These are phyloP conservation scores for Nesoenas mayeri DNA, from an alignment of 2,113 vertebrate genomes.

Conservation along the genomic window DNA sequence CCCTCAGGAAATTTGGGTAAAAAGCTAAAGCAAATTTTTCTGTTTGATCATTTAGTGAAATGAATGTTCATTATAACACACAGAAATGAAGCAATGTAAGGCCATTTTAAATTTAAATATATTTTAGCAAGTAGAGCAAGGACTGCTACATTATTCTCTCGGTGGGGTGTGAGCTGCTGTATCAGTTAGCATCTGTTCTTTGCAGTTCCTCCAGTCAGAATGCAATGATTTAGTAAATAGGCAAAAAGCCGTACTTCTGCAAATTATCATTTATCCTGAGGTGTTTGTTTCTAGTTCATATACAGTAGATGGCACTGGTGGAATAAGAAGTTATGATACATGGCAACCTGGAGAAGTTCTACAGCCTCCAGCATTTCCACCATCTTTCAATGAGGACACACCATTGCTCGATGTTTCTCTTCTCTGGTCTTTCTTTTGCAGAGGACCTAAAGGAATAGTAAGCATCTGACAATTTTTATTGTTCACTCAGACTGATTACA, in stretches of 20 bases:
- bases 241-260: conserved; percentile 9
- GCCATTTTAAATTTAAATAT: conserved; percentile 76
- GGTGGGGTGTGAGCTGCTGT: conserved; percentile 61
- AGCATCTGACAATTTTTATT: not conserved
- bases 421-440: not conserved
- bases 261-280: conserved; percentile 60
- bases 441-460: not conserved
- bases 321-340: conserved; percentile 10
- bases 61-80: conserved; percentile 65
- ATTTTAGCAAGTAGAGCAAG: conserved; percentile 62
- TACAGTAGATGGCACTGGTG: conserved; percentile 67
- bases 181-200: conserved; percentile 76
- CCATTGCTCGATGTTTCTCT: not conserved
- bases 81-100: conserved; percentile 65
- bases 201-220: conserved; percentile 69
- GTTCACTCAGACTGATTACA: not conserved
- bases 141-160: conserved; percentile 73
- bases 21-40: conserved; percentile 63
- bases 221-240: conserved; percentile 69
- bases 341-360: not conserved
- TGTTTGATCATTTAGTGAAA: conserved; percentile 48
- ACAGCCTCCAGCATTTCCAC: not conserved
- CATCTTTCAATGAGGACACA: not conserved
- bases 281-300: conserved; percentile 6
- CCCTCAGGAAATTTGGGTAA: conserved; percentile 65